Base-by-base conservation (phyloP, 2,113 vertebrate species). In the Xerus inauris region DNA sequence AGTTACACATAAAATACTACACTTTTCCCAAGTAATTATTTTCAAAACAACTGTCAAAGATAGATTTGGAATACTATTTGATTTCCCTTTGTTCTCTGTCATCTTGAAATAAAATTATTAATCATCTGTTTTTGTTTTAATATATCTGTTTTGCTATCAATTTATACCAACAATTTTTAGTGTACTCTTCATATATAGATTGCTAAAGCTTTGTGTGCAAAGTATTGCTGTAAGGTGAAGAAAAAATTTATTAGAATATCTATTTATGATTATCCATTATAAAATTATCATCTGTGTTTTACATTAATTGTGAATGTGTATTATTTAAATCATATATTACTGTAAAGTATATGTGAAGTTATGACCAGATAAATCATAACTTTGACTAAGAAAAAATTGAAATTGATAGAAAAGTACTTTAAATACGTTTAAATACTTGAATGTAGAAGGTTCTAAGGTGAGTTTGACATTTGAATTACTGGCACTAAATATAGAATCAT, bases 381-480 rank as follows among this genome's bases (percentile, higher is more conserved):
- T 91, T 10, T 75, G 79, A 76, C 8, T 75, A 94, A n/a, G 30
- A 20, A 47, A 42, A 54, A 94, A 65, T 19, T 92, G 12, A 45
- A 83, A 51, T 49, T 77, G 19, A 51, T 85, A 20, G 42, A 95
- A 28, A 24, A 19, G 0, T 30, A 30, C 24, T 67, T n/a, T 93
- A 32, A 76, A 72, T 89, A 71, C 62, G 1, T 69, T 24, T n/a
- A 85, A 93, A 91, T 28, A 42, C 5, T 40, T 54, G 11, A 9
- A 45, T 59, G 49, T 8, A 30, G 17, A 87, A 20, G 19, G 11
- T 77, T 8, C 0, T 65, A 71, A 79, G 2, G 3, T 42, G 81
- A 38, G 93, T 87, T 69, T 93, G 59, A 91, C 26, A 91, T 42
- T 6, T 47, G n/a, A 91, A 81, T 73, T 62, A 79, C 12, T 75